Evolutionary conservation across 2,888 invertebrate genomes (phyloP), one percentile per base, ranked within the genome.

Genomic region (Frankliniella intonsa): DNA sequence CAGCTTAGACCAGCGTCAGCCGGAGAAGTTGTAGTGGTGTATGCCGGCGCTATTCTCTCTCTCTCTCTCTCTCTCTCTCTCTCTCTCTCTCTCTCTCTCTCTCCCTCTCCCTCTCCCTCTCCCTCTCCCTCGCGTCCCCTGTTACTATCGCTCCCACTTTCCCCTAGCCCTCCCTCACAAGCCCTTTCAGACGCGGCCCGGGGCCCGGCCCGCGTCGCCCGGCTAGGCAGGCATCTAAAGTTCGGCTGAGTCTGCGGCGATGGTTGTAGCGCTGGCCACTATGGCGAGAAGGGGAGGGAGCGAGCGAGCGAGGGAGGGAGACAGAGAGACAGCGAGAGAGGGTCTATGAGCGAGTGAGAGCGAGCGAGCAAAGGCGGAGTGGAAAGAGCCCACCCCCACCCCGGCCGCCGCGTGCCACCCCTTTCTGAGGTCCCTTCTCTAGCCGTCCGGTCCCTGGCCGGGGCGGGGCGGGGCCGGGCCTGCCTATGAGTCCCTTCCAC

Each of bases 231-330:
- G 22, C 69, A 22, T 69, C 69, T 22, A 76, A 76, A 76, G 69
- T 76, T 76, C 69, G 69, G 69, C 69, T 22, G 69, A n/a, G n/a
- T 22, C 62, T n/a, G 62, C 62, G 5, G 62, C 62, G 62, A 62
- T 62, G 62, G 55, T 55, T 55, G 17, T 17, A 55, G 9, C 55
- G 55, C 55, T 14, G 62, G 17, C 62, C 62, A n/a, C 17, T 7
- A 17, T 62, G 62, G 62, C 19, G 62, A 62, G 62, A 14, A 17
- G 62, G 55, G 17, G 55, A 55, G 55, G 17, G 55, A 5, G 55
- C 0, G 62, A 62, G 62, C 11, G 62, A 62, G 62, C 8, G 62
- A 62, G 19, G 14, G 62, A 62, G 62, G 14, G n/a, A n/a, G 62
- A 62, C 12, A 11, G 62, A 62, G 62, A 11, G 55, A 55, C 3